These are phyloP conservation scores for Hypomecis atomaria DNA, from an alignment of 2,888 invertebrate species.

Conservation along the genomic window DNA sequence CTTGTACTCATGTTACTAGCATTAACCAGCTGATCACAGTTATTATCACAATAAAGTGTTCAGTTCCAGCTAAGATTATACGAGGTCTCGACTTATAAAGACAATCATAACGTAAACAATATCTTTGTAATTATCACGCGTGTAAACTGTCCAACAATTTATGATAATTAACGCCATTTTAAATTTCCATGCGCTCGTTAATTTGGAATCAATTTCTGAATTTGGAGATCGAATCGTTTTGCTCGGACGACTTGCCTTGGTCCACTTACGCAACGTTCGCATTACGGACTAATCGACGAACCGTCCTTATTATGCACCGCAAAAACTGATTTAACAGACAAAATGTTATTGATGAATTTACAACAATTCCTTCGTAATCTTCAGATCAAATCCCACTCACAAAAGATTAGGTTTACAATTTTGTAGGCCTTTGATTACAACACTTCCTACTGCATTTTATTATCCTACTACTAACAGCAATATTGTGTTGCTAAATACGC, in stretches of 20 bases:
- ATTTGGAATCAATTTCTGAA: conserved; percentile 45
- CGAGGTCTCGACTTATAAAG: conserved; percentile 11
- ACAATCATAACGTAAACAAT: conserved; percentile 21
- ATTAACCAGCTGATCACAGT: not conserved
- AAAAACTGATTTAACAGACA: conserved; percentile 28
- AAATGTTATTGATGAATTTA: conserved; percentile 6
- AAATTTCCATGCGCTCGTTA: conserved; percentile 24
- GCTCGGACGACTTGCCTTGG: conserved; percentile 67
- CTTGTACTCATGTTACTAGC: not conserved
- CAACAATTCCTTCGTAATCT: conserved; percentile 10
- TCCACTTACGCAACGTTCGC: conserved; percentile 65
- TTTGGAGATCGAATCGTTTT: conserved; percentile 59
- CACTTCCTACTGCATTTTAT: conserved; percentile 39
- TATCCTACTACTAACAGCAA: conserved; percentile 40
- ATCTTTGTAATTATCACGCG: conserved; percentile 2
- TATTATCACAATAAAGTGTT: conserved; percentile 9
- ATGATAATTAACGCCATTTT: conserved; percentile 27
- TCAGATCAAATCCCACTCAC: conserved; percentile 22
- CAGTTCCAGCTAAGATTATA: conserved; percentile 23
- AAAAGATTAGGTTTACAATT: conserved; percentile 30
- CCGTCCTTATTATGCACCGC: conserved; percentile 41
- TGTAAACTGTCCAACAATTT: conserved; percentile 17
- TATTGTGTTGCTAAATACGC: conserved; percentile 45
- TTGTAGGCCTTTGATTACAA: conserved; percentile 35
- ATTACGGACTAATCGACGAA: conserved; percentile 48